Conservation (phyloP, 92 coral and sea anemone genomes). For the Actinostola sp. region DNA sequence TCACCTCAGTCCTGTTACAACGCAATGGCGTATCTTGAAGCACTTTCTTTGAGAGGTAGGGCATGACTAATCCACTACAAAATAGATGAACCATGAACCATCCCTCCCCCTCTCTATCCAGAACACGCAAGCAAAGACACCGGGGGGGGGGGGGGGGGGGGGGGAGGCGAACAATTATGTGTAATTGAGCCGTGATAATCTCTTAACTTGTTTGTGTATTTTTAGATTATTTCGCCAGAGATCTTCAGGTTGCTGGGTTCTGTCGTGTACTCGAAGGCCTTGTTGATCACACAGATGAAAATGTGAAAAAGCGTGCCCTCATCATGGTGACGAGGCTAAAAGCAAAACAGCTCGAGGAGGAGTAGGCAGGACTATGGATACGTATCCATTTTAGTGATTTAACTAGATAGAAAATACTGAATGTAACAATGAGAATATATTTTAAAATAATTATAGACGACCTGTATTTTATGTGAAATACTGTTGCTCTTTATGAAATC, state of each 20-base stretch:
- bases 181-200: no score
- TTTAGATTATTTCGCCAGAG: conserved; percentile 78
- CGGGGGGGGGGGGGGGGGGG: no score
- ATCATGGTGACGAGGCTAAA: conserved; percentile 85
- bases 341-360: conserved; percentile 71
- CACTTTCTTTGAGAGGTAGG: conserved; percentile 75
- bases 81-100: no score
- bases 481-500: no score
- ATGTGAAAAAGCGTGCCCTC: conserved; percentile 87
- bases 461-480: no score
- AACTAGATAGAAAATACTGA: background rate
- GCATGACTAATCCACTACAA: no score
- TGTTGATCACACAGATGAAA: conserved; percentile 73
- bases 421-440: background rate
- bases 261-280: conserved; percentile 74
- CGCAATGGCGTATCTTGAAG: conserved; percentile 90
- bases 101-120: no score
- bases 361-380: background rate
- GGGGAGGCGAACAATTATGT: no score
- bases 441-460: no score
- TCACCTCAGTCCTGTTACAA: conserved; percentile 90
- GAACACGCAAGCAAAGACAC: no score
- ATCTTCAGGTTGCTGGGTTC: conserved; percentile 74
- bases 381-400: background rate
- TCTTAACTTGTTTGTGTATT: no score